Conservation (phyloP, 2,113 vertebrate species). For the Lasiurus borealis region DNA sequence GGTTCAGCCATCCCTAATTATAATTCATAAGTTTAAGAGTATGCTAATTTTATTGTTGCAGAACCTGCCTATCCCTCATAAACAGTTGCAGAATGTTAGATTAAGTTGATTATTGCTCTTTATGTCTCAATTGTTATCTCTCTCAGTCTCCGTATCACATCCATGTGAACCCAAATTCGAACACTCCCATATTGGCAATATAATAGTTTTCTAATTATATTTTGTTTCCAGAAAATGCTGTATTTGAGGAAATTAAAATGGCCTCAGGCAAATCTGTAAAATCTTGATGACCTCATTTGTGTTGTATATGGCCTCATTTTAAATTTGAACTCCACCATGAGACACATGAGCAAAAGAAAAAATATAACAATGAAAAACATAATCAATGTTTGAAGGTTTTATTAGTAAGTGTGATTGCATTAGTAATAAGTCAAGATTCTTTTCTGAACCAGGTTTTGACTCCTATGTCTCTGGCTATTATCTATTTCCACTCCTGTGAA, state of each 20-base stretch:
- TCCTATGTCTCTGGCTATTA: neutral
- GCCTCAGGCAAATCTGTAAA: neutral
- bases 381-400: neutral
- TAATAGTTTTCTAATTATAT: neutral
- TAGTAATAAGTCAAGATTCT: neutral
- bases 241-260: neutral
- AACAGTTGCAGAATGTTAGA: neutral
- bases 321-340: neutral
- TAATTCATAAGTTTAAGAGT: constrained; percentile 36
- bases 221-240: constrained; percentile 3
- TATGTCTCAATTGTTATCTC: neutral
- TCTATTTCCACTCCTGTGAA: neutral
- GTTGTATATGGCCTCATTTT: neutral
- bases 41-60: constrained; percentile 50
- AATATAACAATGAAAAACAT: neutral
- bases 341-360: neutral
- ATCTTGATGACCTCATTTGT: neutral
- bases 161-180: neutral
- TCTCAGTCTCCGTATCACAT: neutral
- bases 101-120: neutral
- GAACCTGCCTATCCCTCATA: constrained; percentile 53
- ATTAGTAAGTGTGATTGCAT: neutral
- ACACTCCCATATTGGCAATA: neutral
- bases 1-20: constrained; percentile 17
- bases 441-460: constrained; percentile 20